Conservation (phyloP, 2,888 invertebrate species). For the Zhuqinia jingwanae region DNA sequence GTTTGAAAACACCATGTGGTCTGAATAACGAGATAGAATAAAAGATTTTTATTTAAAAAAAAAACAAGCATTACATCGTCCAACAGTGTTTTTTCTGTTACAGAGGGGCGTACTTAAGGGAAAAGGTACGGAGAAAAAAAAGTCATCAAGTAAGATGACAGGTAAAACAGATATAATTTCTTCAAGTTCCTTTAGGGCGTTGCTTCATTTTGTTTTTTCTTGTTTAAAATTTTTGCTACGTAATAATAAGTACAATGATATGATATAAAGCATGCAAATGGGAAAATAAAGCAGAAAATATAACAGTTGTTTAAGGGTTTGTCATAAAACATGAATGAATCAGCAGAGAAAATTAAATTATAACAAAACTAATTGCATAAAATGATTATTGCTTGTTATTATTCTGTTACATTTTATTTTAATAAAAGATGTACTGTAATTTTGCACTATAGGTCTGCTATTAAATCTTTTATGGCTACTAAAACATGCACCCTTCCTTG, state of each 20-base stretch:
- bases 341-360: conserved; percentile 18
- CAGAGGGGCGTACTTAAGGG: conserved; percentile 43
- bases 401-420: too few relatives aligned
- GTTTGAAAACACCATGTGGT: conserved; percentile 56
- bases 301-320: background rate
- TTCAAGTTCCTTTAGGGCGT: conserved; percentile 53
- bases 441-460: background rate
- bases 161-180: conserved; percentile 37
- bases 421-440: too few relatives aligned
- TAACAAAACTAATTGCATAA: conserved; percentile 6
- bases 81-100: conserved; percentile 29
- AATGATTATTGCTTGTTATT: background rate
- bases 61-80: conserved; percentile 49
- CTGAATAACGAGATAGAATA: background rate
- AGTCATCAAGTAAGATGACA: conserved; percentile 54
- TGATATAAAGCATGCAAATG: background rate
- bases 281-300: conserved; percentile 6
- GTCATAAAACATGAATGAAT: background rate
- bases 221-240: background rate
- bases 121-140: conserved; percentile 3
- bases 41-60: conserved; percentile 29
- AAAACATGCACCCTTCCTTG: conserved; percentile 51
- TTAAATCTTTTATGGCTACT: background rate
- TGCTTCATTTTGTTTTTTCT: conserved; percentile 40
- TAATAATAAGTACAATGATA: background rate